Evolutionary conservation across 1,140 invertebrate genomes (phyloP).

Genomic region (Drosophila obscura): DNA sequence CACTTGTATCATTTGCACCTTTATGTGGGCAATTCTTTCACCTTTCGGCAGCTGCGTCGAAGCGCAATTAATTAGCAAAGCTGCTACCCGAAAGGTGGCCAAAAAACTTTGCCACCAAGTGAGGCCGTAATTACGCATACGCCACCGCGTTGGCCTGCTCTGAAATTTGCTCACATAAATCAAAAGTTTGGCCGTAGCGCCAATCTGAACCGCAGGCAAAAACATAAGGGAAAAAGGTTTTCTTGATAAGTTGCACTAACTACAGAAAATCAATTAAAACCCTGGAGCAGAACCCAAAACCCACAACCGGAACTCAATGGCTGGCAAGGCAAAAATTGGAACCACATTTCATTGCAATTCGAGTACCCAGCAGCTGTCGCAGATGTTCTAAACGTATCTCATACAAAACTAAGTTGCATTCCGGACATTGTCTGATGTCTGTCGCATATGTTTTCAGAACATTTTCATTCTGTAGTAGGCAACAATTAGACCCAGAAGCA

Average conservation of each 20-base stretch:
- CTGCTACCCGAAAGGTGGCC: slow-evolving; percentile 35
- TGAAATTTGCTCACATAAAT: slow-evolving; percentile 70
- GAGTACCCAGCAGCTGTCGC: not conserved
- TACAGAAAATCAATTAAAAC: slow-evolving; percentile 64
- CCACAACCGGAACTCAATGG: slow-evolving; percentile 23
- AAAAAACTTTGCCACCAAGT: slow-evolving; percentile 44
- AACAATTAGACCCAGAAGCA: slow-evolving; percentile 3
- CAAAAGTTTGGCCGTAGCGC: slow-evolving; percentile 42
- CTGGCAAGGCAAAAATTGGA: not conserved
- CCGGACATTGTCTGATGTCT: no score
- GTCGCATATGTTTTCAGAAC: no score
- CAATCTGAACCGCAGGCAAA: slow-evolving; percentile 5
- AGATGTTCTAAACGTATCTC: slow-evolving; percentile 12
- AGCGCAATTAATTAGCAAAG: slow-evolving; percentile 67
- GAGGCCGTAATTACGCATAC: slow-evolving; percentile 65
- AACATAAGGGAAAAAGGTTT: slow-evolving; percentile 8
- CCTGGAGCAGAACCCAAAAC: no score
- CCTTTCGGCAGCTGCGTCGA: slow-evolving; percentile 60
- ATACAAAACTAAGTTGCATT: no score
- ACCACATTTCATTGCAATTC: not conserved
- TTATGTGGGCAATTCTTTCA: slow-evolving; percentile 53
- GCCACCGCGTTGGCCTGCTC: slow-evolving; percentile 34
- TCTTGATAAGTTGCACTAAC: slow-evolving; percentile 34
- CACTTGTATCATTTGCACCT: slow-evolving; percentile 56
- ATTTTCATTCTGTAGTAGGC: no score